Conservation (phyloP, 1,140 invertebrate genomes). For the Neotoxoptera formosana region DNA sequence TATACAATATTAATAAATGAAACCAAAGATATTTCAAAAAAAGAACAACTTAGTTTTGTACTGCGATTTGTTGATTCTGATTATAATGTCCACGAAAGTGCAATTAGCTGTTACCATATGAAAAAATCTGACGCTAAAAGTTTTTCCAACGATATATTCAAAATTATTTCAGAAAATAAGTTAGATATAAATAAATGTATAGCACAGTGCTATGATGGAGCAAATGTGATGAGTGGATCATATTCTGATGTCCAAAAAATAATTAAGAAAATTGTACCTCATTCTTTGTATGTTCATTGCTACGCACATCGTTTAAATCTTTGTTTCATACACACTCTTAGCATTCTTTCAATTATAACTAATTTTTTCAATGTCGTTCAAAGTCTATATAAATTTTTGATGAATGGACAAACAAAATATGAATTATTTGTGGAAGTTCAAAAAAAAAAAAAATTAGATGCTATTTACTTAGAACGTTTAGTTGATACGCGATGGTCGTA, state of each 20-base stretch:
- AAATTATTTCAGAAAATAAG: conserved; percentile 37
- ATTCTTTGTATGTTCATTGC: conserved; percentile 37
- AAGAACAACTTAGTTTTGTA: conserved; percentile 4
- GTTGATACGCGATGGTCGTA: neutral
- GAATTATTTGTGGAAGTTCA: conserved; percentile 40
- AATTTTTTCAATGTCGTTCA: conserved; percentile 31
- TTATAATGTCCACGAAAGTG: neutral
- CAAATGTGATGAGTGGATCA: conserved; percentile 2
- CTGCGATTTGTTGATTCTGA: neutral
- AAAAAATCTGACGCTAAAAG: conserved; percentile 23
- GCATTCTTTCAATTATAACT: neutral
- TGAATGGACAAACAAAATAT: conserved; percentile 15
- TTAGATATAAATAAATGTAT: conserved; percentile 29
- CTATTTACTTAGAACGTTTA: conserved; percentile 11
- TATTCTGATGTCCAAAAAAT: conserved; percentile 11
- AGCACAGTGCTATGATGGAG: conserved; percentile 34
- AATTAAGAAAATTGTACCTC: neutral
- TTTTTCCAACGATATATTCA: neutral
- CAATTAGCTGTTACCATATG: neutral
- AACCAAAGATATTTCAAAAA: neutral
- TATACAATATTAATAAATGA: neutral
- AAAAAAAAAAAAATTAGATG: conserved; percentile 17
- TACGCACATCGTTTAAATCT: conserved; percentile 44
- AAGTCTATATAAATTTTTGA: conserved; percentile 1
- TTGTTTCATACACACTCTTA: neutral